Conservation (phyloP, 2,113 vertebrate genomes). For the Raphicerus campestris region DNA sequence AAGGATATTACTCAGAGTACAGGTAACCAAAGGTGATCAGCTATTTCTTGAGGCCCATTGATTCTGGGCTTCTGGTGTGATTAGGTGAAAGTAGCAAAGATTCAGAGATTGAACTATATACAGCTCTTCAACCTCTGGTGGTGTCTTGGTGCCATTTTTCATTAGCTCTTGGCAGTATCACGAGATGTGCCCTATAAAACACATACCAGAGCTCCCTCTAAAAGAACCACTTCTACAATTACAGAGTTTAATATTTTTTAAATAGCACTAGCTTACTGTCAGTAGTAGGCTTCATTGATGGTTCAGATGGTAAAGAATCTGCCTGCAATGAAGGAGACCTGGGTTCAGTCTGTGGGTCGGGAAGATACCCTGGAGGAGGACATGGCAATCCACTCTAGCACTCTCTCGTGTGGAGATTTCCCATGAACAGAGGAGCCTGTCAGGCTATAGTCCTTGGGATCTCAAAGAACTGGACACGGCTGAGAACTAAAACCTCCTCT, state of each 20-base stretch:
- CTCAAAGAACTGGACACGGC: background rate
- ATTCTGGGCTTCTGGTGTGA: background rate
- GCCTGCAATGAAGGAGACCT: background rate
- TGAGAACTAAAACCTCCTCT: background rate
- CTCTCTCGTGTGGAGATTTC: background rate
- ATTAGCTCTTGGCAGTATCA: background rate
- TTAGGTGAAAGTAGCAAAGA: background rate
- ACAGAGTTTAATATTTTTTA: background rate
- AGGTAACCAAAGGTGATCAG: background rate
- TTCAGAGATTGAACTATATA: background rate
- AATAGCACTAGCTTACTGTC: background rate
- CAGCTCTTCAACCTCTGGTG: background rate
- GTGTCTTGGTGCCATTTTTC: background rate
- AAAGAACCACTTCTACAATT: background rate
- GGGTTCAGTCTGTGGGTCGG: background rate
- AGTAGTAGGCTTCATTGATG: background rate
- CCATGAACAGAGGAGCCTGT: background rate
- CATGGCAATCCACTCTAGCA: background rate
- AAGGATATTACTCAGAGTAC: background rate
- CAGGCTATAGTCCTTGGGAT: background rate
- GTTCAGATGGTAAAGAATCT: background rate
- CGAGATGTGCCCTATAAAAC: background rate
- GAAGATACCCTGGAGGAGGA: background rate
- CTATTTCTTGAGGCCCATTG: background rate
- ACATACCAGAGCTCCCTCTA: background rate